Evolutionary conservation across 2,888 invertebrate genomes (phyloP).

Genomic region (Dendrolimus houi): DNA sequence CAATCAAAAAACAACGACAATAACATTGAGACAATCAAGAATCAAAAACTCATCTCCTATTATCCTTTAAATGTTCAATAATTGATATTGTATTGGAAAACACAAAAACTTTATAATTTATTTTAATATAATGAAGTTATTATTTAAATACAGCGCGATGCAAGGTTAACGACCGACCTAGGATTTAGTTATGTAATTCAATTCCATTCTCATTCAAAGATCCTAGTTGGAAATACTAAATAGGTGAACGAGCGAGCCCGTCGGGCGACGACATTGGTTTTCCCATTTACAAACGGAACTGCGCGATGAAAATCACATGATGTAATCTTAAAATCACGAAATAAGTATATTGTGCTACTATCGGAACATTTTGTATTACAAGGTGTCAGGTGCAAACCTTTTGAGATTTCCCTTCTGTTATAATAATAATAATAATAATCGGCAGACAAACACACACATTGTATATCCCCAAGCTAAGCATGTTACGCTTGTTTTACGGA

Average conservation of each 20-base stretch:
- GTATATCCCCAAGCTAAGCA: too few relatives aligned
- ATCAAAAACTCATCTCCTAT: too few relatives aligned
- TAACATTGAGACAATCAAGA: too few relatives aligned
- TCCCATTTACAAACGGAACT: constrained; percentile 46
- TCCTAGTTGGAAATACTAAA: constrained; percentile 21
- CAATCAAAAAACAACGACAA: too few relatives aligned
- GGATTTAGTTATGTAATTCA: not conserved
- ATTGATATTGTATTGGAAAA: not conserved
- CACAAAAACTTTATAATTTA: not conserved
- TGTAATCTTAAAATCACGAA: constrained; percentile 16
- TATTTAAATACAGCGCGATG: constrained; percentile 1
- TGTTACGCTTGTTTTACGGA: too few relatives aligned
- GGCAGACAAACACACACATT: too few relatives aligned
- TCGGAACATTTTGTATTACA: not conserved
- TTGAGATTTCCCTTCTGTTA: not conserved
- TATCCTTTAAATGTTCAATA: not conserved
- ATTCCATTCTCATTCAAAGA: constrained; percentile 5
- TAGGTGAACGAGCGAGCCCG: constrained; percentile 1
- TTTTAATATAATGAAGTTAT: constrained; percentile 2
- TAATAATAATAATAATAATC: too few relatives aligned
- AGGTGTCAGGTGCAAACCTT: not conserved
- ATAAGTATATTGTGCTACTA: not conserved
- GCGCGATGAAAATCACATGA: constrained; percentile 32
- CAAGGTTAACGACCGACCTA: not conserved
- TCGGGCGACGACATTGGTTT: constrained; percentile 29